phyloP scores from a whole-genome alignment of 2,113 vertebrate genomes.

The Alces alces region DNA sequence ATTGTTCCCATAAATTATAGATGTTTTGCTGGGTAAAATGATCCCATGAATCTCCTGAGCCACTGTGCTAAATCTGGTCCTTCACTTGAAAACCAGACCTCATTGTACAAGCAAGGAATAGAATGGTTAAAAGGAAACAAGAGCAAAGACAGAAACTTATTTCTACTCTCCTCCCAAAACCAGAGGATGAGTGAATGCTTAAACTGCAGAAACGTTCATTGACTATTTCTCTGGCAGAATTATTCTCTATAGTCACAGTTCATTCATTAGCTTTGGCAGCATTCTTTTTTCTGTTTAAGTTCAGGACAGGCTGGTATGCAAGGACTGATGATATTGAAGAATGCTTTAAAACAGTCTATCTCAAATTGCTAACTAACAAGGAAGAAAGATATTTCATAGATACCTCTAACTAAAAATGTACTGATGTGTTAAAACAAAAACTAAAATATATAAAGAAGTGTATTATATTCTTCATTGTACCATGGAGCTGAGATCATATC shows the following conservation, averaged over 20 bases:
- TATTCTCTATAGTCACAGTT: neutral
- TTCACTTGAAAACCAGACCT: neutral
- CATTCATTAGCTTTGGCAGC: slow-evolving; percentile 20
- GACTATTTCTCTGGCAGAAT: neutral
- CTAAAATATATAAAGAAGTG: neutral
- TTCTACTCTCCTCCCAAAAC: neutral
- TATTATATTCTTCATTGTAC: neutral
- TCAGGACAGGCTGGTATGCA: neutral
- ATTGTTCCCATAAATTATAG: slow-evolving; percentile 32
- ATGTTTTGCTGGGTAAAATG: slow-evolving; percentile 3
- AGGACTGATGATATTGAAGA: neutral
- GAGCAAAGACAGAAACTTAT: neutral
- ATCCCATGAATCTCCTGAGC: neutral
- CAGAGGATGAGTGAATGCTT: slow-evolving; percentile 14
- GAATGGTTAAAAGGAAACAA: neutral
- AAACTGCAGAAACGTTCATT: neutral
- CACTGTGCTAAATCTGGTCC: neutral
- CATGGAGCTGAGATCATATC: neutral
- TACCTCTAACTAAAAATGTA: neutral
- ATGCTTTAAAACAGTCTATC: neutral
- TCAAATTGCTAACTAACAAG: neutral
- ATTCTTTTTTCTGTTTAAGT: neutral
- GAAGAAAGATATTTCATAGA: neutral
- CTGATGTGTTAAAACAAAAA: slow-evolving; percentile 13
- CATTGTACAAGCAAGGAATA: neutral